Percentiles rank a stretch among this genome's conserved stretches.
Conservation (phyloP, 2,888 invertebrate genomes). For the Ramazzottius varieornatus region DNA sequence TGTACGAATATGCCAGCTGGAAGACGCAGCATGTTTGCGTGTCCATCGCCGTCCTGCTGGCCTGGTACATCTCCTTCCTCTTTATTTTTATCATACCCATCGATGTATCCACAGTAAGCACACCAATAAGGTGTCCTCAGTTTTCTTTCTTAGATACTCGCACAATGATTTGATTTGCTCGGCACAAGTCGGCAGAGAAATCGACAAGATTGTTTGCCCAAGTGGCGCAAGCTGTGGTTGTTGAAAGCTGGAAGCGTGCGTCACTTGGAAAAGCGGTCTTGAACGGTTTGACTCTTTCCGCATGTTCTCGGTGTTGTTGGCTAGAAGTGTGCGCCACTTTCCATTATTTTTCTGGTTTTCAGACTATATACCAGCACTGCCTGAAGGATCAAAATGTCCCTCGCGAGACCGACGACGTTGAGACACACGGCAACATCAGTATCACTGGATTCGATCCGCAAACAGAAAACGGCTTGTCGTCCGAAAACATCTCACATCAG, state of each 20-base stretch:
- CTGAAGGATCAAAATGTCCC: not conserved
- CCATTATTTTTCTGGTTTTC: slow-evolving; percentile 6
- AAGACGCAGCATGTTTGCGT: slow-evolving; percentile 75
- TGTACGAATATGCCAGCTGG: slow-evolving; percentile 86
- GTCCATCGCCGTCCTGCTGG: slow-evolving; percentile 67
- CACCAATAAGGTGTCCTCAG: no score
- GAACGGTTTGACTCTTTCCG: no score
- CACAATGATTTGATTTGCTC: no score
- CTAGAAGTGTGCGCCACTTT: not conserved
- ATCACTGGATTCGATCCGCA: not conserved
- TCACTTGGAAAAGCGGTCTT: no score
- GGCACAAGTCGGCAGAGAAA: no score
- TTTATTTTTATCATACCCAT: slow-evolving; percentile 88
- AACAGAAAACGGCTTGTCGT: not conserved
- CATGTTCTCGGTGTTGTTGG: no score
- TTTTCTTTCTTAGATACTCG: no score
- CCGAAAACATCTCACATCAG: not conserved
- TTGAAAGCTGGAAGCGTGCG: no score
- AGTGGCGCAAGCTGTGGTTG: no score
- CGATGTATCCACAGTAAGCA: slow-evolving; percentile 85
- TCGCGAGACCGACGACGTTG: not conserved
- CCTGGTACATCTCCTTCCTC: slow-evolving; percentile 95
- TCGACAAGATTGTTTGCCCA: no score
- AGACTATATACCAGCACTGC: slow-evolving; percentile 16
- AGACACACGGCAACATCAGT: not conserved